A percentile compares a stretch with the other conserved stretches of the same genome.
Evolutionary conservation across 2,888 invertebrate species (phyloP).

Genomic region (Eristalinus aeneus): DNA sequence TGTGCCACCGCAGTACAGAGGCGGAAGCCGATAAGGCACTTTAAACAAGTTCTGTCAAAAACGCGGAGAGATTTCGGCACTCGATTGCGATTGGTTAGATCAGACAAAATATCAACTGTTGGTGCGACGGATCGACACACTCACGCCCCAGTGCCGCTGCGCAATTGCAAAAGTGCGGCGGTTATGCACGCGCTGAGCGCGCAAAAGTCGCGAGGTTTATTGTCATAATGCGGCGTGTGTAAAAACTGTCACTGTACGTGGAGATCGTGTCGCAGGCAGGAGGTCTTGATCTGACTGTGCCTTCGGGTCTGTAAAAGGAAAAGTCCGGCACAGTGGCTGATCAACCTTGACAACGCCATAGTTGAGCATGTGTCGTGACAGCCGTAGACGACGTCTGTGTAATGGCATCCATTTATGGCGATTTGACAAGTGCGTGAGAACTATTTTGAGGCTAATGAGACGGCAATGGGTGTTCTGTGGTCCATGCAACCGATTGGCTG

Average conservation of each 20-base stretch:
- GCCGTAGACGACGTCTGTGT: background rate
- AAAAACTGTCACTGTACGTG: slow-evolving; percentile 14
- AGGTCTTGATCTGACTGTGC: background rate
- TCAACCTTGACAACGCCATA: background rate
- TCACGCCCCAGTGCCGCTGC: background rate
- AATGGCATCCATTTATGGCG: background rate
- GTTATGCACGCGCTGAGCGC: background rate
- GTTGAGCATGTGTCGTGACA: background rate
- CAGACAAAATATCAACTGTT: slow-evolving; percentile 50
- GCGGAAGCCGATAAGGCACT: slow-evolving; percentile 56
- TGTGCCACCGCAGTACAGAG: slow-evolving; percentile 26
- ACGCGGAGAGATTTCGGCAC: slow-evolving; percentile 42
- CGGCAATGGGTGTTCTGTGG: background rate
- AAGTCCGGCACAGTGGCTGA: background rate
- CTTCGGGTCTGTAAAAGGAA: background rate
- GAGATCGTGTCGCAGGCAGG: slow-evolving; percentile 38
- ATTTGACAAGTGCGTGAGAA: background rate
- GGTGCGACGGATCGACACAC: slow-evolving; percentile 19
- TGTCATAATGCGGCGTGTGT: slow-evolving; percentile 14
- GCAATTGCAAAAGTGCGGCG: background rate
- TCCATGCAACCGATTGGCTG: background rate
- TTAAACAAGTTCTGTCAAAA: slow-evolving; percentile 50
- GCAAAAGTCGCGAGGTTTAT: slow-evolving; percentile 10
- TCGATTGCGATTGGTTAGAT: slow-evolving; percentile 44
- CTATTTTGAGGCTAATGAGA: background rate